Percentiles rank a stretch among this genome's conserved stretches.
Conservation (phyloP, 2,888 invertebrate genomes). For the Macropis europaea region DNA sequence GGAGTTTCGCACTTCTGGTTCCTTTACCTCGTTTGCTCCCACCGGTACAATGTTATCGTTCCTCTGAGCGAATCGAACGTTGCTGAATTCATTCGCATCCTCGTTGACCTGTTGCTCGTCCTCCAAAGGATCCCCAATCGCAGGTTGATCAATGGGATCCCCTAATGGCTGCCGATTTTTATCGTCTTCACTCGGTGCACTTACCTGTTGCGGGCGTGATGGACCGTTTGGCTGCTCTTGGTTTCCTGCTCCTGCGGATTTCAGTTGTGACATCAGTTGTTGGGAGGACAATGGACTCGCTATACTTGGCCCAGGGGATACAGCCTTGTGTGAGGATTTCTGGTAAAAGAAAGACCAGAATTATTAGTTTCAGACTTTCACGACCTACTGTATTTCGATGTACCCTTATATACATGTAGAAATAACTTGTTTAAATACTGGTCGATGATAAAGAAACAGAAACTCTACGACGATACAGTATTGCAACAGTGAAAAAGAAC, state of each 20-base stretch:
- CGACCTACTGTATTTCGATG: no score
- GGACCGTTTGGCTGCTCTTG: conserved; percentile 45
- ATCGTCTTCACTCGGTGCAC: conserved; percentile 70
- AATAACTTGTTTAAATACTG: no score
- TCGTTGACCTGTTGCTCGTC: conserved; percentile 49
- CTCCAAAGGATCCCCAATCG: conserved; percentile 50
- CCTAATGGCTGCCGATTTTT: conserved; percentile 69
- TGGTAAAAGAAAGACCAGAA: conserved; percentile 26
- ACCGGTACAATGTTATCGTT: conserved; percentile 70
- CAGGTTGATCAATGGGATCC: conserved; percentile 67
- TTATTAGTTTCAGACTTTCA: no score
- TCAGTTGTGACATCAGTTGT: conserved; percentile 11
- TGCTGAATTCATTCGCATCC: conserved; percentile 55
- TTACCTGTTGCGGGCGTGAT: conserved; percentile 74
- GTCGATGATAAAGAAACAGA: no score
- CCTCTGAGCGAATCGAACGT: conserved; percentile 65
- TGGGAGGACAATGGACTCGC: conserved; percentile 45
- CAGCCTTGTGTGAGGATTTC: conserved; percentile 53
- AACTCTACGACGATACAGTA: no score
- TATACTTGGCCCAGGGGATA: conserved; percentile 43
- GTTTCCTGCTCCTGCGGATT: background rate
- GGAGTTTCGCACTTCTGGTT: conserved; percentile 25
- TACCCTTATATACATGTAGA: no score
- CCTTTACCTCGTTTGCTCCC: conserved; percentile 65
- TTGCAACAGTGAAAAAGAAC: no score